A percentile compares a stretch with the other conserved stretches of the same genome.
Evolutionary conservation across 2,797 vertebrate genomes (phyloP).

Genomic region (Tachyglossus aculeatus): DNA sequence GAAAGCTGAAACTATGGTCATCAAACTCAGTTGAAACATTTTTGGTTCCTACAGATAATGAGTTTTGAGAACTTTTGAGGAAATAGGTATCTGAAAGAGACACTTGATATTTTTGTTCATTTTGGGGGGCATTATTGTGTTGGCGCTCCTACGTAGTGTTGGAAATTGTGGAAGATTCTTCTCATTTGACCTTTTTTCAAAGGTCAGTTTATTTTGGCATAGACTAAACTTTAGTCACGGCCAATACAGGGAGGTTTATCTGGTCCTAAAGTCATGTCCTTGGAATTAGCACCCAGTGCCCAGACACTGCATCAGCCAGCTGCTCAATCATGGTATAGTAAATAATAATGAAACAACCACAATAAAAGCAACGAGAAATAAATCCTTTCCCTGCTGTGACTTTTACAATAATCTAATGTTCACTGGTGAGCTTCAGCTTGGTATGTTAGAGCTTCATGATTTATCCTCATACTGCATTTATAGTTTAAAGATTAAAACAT

Average conservation of each 20-base stretch:
- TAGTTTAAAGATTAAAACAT: neutral
- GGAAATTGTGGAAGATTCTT: no score
- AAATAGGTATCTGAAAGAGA: no score
- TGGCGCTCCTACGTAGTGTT: no score
- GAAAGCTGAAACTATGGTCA: no score
- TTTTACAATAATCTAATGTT: neutral
- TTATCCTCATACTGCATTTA: slow-evolving; percentile 16
- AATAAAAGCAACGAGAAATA: neutral
- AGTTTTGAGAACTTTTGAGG: no score
- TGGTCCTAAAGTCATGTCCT: neutral
- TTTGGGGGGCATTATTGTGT: no score
- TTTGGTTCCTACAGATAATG: no score
- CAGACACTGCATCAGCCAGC: neutral
- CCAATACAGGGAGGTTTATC: no score
- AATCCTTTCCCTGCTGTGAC: neutral
- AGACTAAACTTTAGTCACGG: no score
- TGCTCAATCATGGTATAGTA: neutral
- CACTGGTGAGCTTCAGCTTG: neutral
- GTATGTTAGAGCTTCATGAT: neutral
- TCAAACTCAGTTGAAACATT: no score
- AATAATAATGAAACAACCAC: neutral
- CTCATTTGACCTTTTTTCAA: neutral
- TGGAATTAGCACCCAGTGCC: neutral
- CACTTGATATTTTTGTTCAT: no score
- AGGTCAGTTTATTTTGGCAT: neutral